Percentiles rank a stretch among this genome's conserved stretches.
Evolutionary conservation across 2,797 vertebrate genomes (phyloP).

Genomic region (Enteromius radiatus): DNA sequence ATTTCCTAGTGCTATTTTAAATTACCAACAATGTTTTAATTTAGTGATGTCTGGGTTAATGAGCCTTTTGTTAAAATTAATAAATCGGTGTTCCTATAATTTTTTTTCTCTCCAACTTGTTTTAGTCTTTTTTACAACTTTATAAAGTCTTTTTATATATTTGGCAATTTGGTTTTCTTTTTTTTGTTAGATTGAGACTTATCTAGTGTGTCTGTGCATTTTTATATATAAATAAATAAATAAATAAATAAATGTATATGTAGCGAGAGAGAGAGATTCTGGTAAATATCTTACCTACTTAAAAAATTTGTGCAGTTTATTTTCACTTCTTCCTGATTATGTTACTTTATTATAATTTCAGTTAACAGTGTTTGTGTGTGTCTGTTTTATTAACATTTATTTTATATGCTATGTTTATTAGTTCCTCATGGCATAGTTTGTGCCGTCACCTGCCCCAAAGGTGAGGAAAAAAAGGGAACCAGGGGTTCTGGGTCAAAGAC

Average conservation of each 20-base stretch:
- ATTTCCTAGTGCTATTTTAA: neutral
- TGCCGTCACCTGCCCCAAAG: constrained; percentile 87
- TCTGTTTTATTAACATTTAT: neutral
- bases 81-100: neutral
- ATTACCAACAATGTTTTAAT: neutral
- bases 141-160: too few species aligned
- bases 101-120: neutral
- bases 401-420: constrained; percentile 62
- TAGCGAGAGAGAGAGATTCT: too few species aligned
- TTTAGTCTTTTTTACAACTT: neutral
- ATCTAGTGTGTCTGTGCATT: neutral
- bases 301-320: neutral
- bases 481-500: constrained; percentile 85
- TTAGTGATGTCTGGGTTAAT: neutral
- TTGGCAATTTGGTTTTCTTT: neutral
- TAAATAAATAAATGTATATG: too few species aligned
- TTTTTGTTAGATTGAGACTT: neutral
- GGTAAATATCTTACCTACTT: too few species aligned
- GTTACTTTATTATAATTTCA: neutral
- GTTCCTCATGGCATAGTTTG: constrained; percentile 84
- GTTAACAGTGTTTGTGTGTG: neutral
- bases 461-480: constrained; percentile 88
- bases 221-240: too few species aligned
- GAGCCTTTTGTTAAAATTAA: neutral
- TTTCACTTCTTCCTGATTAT: neutral